Evolutionary conservation across 2,113 vertebrate species (phyloP), one percentile per base, ranked within the genome.

Genomic region (Castor canadensis): DNA sequence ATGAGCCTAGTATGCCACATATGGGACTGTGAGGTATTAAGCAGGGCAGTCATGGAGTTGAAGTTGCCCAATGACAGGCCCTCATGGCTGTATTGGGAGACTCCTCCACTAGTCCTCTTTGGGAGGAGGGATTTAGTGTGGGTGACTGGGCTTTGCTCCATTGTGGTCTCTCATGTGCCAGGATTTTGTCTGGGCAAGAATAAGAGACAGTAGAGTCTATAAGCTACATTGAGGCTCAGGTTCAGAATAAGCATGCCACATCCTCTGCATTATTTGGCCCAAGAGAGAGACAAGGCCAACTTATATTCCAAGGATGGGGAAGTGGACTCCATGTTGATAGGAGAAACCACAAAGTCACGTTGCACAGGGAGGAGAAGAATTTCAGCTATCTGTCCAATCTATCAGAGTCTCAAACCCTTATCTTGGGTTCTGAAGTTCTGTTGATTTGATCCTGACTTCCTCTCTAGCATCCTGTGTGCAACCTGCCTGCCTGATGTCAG

Each of bases 11-110:
- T 26, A 1, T 22, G 16, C 3, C 35, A 38, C 10, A 4, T 11
- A 20, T 1, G 16, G 54, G 38, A 17, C 62, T 10, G 1, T 1
- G 24, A 26, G n/a, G n/a, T n/a, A n/a, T n/a, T n/a, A n/a, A n/a
- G n/a, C n/a, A n/a, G n/a, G 79, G 38, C 79, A 60, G 38, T 11
- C 56, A 81, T 38, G 20, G 56, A 43, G 38, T 9, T 26, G 20
- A 30, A 26, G 30, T 15, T 1, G 7, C 9, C 17, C 79, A 30
- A 54, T 19, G 26, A 16, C 26, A 40, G 28, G 4, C 16, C 38
- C 28, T 5, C 30, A 12, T 22, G 43, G 80, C 28, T 32, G 64
- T 24, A 11, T 2, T 20, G 73, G 56, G 43, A 30, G 54, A 3
- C 7, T 62, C 60, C 58, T 62, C 35, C 35, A 62, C n/a, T 43